Percentiles rank a stretch among this genome's conserved stretches.
Evolutionary conservation across 30 jellyfish, hydroid and myxozoan species (phyloP).

Genomic region (Hydractinia echinata): DNA sequence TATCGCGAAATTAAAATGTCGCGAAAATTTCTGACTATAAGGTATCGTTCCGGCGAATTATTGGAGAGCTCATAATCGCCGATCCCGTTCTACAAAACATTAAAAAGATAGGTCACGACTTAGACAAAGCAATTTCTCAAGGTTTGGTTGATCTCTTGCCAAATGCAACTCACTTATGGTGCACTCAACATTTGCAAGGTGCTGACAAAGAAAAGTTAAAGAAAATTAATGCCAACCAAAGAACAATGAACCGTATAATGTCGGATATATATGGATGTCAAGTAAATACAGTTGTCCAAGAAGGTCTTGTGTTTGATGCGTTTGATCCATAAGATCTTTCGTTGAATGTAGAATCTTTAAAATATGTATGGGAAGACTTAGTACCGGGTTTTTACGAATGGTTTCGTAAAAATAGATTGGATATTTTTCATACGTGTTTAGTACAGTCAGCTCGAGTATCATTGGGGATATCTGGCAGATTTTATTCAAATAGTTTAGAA

Average conservation of each 20-base stretch:
- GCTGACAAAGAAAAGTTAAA: conserved; percentile 38
- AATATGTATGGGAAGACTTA: too few relatives aligned
- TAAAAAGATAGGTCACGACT: conserved; percentile 47
- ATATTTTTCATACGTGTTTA: too few relatives aligned
- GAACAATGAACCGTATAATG: conserved; percentile 44
- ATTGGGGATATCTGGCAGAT: too few relatives aligned
- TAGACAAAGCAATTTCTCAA: conserved; percentile 39
- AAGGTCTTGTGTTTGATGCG: conserved; percentile 44
- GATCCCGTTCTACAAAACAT: conserved; percentile 31
- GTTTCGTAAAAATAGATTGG: too few relatives aligned
- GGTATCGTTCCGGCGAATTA: conserved; percentile 30
- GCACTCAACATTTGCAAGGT: conserved; percentile 48
- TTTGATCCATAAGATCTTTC: conserved; percentile 25
- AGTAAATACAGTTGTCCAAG: conserved; percentile 19
- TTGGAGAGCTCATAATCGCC: conserved; percentile 38
- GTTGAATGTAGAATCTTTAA: conserved; percentile 13
- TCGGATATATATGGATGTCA: conserved; percentile 53
- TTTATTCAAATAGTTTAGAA: too few relatives aligned
- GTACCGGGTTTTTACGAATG: too few relatives aligned
- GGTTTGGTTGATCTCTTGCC: conserved; percentile 36
- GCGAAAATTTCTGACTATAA: too few relatives aligned
- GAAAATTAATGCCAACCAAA: conserved; percentile 39
- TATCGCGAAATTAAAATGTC: too few relatives aligned
- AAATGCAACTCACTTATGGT: conserved; percentile 34
- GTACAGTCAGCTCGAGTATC: too few relatives aligned